phyloP scores from a whole-genome alignment of 2,113 vertebrate genomes.

The Notarius quadriscutis region DNA sequence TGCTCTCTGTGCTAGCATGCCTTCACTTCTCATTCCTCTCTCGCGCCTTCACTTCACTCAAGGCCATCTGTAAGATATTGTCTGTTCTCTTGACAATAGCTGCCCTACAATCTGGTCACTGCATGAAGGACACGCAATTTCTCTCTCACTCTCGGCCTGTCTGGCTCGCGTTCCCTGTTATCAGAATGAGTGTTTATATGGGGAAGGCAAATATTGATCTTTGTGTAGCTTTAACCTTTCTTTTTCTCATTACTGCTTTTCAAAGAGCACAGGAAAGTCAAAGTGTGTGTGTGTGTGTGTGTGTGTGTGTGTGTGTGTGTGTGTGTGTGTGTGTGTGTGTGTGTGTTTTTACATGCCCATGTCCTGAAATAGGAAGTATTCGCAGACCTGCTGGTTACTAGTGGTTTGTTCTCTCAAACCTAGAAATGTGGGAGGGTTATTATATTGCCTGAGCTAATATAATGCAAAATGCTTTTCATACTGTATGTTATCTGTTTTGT shows the following conservation, averaged over 20 bases:
- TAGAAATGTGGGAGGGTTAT: neutral
- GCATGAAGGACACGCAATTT: constrained; percentile 40
- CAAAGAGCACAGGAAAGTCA: constrained; percentile 40
- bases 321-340: neutral
- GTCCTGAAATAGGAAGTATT: constrained; percentile 5
- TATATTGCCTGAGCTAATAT: neutral
- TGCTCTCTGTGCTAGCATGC: neutral
- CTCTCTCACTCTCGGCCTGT: constrained; percentile 10
- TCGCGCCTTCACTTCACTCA: constrained; percentile 10
- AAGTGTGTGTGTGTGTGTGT: constrained; percentile 20
- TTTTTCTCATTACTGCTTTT: constrained; percentile 46
- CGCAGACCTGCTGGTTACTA: neutral
- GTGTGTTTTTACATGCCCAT: neutral
- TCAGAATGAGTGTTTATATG: constrained; percentile 41
- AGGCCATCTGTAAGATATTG: constrained; percentile 24
- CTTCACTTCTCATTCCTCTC: neutral
- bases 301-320: neutral
- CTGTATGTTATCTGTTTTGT: constrained; percentile 1
- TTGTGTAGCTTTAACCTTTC: constrained; percentile 36
- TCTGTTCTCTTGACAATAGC: constrained; percentile 34
- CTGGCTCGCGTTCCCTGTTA: constrained; percentile 25
- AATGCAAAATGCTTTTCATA: neutral
- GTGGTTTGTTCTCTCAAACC: neutral
- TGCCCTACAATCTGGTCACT: constrained; percentile 32
- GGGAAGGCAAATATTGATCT: constrained; percentile 50